phyloP scores from a whole-genome alignment of 2,797 vertebrate species.

The Graptemys geographica region DNA sequence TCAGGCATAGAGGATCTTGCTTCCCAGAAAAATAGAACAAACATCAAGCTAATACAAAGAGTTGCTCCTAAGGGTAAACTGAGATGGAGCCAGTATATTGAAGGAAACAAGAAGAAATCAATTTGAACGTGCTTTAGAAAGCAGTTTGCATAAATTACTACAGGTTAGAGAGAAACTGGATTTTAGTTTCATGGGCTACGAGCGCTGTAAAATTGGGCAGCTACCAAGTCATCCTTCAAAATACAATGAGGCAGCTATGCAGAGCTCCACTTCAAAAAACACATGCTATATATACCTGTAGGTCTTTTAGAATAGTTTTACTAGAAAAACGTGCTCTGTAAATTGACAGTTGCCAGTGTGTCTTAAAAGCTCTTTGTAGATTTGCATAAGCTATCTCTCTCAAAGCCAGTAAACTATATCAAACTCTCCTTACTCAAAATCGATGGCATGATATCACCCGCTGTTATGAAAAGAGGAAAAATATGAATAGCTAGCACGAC shows the following conservation, averaged over 20 bases:
- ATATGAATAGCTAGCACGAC: neutral
- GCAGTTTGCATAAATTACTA: neutral
- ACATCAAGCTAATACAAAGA: neutral
- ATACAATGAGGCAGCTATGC: neutral
- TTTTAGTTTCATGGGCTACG: neutral
- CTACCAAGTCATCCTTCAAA: neutral
- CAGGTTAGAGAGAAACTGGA: neutral
- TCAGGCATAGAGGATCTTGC: neutral
- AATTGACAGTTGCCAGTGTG: conserved; percentile 1
- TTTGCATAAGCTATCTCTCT: neutral
- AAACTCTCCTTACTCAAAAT: conserved; percentile 33
- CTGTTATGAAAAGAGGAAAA: neutral
- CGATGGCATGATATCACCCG: neutral
- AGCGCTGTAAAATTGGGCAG: neutral
- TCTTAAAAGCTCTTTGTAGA: conserved; percentile 20
- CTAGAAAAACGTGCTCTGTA: conserved; percentile 7
- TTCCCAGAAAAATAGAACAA: neutral
- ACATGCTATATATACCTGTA: neutral
- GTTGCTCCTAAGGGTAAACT: neutral
- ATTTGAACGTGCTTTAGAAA: neutral
- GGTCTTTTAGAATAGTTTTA: neutral
- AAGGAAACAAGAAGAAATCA: neutral
- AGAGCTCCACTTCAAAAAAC: neutral
- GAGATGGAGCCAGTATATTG: neutral
- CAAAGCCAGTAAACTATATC: neutral